Percentiles rank a stretch among this genome's conserved stretches.
Conservation (phyloP, 2,797 vertebrate genomes). For the Apogon talboti region DNA sequence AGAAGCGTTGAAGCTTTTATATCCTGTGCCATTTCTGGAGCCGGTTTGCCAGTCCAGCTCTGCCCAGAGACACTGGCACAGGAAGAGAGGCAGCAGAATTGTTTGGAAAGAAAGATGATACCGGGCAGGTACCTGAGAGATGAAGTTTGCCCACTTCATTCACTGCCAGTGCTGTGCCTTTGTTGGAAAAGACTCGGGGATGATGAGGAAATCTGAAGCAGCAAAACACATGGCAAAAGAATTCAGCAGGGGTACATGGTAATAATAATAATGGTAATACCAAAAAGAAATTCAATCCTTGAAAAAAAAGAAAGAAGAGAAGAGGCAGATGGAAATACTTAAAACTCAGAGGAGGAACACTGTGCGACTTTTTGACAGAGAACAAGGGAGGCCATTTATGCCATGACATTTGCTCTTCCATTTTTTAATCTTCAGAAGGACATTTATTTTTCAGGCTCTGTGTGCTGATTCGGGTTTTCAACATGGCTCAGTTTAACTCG, state of each 20-base stretch:
- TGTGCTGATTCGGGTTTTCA: not conserved
- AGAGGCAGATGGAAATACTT: slow-evolving; percentile 59
- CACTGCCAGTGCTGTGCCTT: slow-evolving; percentile 44
- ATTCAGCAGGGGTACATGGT: slow-evolving; percentile 30
- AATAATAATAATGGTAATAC: slow-evolving; percentile 16
- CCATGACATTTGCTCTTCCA: not conserved
- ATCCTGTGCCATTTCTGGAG: slow-evolving; percentile 57
- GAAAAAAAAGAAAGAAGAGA: too few relatives aligned
- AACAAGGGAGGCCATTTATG: slow-evolving; percentile 15
- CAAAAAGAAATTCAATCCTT: slow-evolving; percentile 42
- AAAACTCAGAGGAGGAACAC: slow-evolving; percentile 57
- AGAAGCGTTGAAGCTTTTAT: slow-evolving; percentile 43
- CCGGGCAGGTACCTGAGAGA: slow-evolving; percentile 35
- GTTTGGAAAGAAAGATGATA: slow-evolving; percentile 44
- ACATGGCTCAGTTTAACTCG: slow-evolving; percentile 40
- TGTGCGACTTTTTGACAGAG: slow-evolving; percentile 28
- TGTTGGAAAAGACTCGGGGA: slow-evolving; percentile 39
- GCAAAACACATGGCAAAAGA: slow-evolving; percentile 34
- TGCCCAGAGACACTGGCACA: slow-evolving; percentile 47
- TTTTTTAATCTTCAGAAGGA: not conserved
- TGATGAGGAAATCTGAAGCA: slow-evolving; percentile 59
- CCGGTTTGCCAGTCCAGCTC: slow-evolving; percentile 39
- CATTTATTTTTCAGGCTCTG: slow-evolving; percentile 17
- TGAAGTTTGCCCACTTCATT: slow-evolving; percentile 44
- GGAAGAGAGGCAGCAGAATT: slow-evolving; percentile 44